Conservation (phyloP, 2,888 invertebrate genomes). For the Smittia aterrima region DNA sequence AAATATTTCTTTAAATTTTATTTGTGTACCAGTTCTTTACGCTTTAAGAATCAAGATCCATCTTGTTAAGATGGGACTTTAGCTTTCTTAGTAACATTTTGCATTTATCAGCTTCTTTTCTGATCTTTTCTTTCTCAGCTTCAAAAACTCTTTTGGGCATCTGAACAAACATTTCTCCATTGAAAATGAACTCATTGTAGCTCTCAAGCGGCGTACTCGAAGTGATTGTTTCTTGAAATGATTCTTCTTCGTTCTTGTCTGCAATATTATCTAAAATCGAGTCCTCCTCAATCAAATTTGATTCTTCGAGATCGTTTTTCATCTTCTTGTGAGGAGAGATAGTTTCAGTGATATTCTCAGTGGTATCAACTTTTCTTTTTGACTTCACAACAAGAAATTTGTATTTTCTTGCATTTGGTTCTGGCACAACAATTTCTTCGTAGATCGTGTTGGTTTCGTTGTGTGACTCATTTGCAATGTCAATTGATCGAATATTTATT, state of each 20-base stretch:
- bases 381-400: not conserved
- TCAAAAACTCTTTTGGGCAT: conserved; percentile 50
- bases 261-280: not conserved
- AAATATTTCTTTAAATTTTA: not conserved
- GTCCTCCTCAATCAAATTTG: not conserved
- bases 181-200: conserved; percentile 47
- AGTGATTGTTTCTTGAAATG: not conserved
- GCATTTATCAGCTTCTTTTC: conserved; percentile 46
- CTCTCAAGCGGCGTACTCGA: not conserved
- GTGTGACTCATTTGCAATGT: not conserved
- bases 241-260: not conserved
- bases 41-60: not conserved
- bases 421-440: not conserved
- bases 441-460: not conserved
- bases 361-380: not conserved
- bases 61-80: conserved; percentile 42
- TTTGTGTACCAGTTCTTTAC: not conserved
- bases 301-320: not conserved
- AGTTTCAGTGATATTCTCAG: not conserved
- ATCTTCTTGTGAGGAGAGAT: not conserved
- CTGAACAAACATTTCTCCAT: conserved; percentile 51
- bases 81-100: conserved; percentile 46
- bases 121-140: conserved; percentile 47
- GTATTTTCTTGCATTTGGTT: not conserved
- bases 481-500: too few relatives aligned